These are phyloP conservation scores for Babylonia areolata DNA, from an alignment of 1,140 invertebrate species.

Conservation along the genomic window DNA sequence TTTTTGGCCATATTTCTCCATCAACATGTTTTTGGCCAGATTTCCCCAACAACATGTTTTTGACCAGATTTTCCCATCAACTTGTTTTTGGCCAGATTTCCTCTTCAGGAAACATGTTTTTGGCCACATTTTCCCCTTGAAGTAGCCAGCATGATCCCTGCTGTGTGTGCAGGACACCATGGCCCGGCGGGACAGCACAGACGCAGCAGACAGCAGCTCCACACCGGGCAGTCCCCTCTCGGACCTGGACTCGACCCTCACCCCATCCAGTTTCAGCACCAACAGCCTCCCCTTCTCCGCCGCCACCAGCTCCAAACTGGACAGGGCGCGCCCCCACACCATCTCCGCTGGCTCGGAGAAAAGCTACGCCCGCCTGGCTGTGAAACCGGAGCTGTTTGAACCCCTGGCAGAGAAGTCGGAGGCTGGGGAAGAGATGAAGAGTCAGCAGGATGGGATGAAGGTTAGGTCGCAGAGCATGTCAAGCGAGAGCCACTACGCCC, in stretches of 20 bases:
- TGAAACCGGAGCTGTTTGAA: slow-evolving; percentile 93
- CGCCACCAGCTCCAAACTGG: slow-evolving; percentile 10
- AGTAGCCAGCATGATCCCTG: no score
- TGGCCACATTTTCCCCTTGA: no score
- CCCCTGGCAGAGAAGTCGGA: slow-evolving; percentile 77
- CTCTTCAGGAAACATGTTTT: no score
- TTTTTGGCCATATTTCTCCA: no score
- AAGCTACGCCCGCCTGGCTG: slow-evolving; percentile 86
- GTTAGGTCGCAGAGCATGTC: slow-evolving; percentile 41
- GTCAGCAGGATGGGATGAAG: slow-evolving; percentile 38
- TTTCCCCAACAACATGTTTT: no score
- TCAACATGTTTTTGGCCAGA: no score
- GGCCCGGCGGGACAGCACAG: slow-evolving; percentile 25
- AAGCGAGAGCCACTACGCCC: slow-evolving; percentile 45
- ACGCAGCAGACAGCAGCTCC: slow-evolving; percentile 36
- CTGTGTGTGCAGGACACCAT: slow-evolving; percentile 12
- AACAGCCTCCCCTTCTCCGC: slow-evolving; percentile 3
- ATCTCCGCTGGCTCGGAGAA: slow-evolving; percentile 94
- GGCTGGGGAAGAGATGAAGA: background rate
- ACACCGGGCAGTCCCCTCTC: background rate
- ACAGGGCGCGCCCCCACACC: slow-evolving; percentile 88
- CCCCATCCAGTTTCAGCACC: slow-evolving; percentile 81
- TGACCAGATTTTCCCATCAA: no score
- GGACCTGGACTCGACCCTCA: slow-evolving; percentile 67
- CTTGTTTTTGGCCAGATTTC: no score